phyloP scores from a whole-genome alignment of 2,888 invertebrate species.

The Pharmacophagus antenor region DNA sequence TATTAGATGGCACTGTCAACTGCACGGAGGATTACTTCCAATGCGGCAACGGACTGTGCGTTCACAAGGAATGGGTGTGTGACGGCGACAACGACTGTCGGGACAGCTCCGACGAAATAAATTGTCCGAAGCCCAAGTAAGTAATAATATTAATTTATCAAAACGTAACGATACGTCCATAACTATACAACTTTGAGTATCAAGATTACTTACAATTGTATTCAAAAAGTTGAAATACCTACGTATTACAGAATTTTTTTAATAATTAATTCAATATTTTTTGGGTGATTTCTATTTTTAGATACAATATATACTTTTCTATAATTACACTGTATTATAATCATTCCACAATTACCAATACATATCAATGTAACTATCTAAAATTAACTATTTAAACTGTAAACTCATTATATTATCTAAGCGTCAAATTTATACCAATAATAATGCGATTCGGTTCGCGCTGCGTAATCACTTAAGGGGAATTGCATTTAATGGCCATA shows the following conservation, averaged over 20 bases:
- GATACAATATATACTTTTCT: too few species aligned
- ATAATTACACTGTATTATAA: too few species aligned
- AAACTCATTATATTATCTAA: background rate
- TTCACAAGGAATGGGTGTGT: constrained; percentile 87
- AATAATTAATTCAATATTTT: too few species aligned
- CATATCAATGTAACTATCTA: background rate
- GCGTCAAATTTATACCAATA: constrained; percentile 3
- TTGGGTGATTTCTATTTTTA: too few species aligned
- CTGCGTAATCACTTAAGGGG: constrained; percentile 4
- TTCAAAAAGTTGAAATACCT: too few species aligned
- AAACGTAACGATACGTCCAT: too few species aligned
- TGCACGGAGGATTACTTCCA: constrained; percentile 88
- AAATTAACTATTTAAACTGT: background rate
- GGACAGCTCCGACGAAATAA: constrained; percentile 88
- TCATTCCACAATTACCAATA: too few species aligned
- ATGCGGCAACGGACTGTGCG: constrained; percentile 89
- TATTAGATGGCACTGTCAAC: constrained; percentile 66
- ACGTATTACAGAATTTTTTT: too few species aligned
- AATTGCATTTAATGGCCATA: constrained; percentile 19
- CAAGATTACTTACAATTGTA: too few species aligned
- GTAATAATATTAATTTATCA: constrained; percentile 42
- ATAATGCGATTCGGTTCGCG: constrained; percentile 7
- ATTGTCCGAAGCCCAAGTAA: constrained; percentile 86
- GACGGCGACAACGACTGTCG: constrained; percentile 91
- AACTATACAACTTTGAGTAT: background rate